phyloP scores from a whole-genome alignment of 2,113 vertebrate species.

The Pelobates fuscus region DNA sequence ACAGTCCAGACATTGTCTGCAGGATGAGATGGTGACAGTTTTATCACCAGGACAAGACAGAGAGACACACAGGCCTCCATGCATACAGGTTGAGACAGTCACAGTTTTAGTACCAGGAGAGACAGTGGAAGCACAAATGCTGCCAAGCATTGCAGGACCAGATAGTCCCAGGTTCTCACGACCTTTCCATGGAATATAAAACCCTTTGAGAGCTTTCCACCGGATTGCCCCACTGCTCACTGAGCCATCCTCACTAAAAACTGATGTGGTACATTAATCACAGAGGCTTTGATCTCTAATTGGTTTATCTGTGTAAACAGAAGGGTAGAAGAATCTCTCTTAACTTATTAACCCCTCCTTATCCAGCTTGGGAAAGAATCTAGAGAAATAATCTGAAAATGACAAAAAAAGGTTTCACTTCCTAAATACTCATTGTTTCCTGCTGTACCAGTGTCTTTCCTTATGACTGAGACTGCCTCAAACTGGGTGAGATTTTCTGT shows the following conservation, averaged over 20 bases:
- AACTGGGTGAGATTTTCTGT: neutral
- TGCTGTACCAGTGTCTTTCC: neutral
- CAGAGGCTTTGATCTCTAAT: constrained; percentile 45
- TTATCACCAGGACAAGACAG: constrained; percentile 9
- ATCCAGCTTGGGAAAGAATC: constrained; percentile 1
- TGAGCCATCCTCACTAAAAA: constrained; percentile 34
- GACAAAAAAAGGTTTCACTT: neutral
- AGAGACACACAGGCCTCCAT: neutral
- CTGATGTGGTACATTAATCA: constrained; percentile 48
- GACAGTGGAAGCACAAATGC: neutral
- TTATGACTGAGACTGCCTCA: neutral
- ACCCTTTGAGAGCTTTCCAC: constrained; percentile 27
- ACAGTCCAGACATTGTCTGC: neutral
- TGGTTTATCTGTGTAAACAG: constrained; percentile 47
- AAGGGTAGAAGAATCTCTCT: constrained; percentile 25
- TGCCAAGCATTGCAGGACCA: constrained; percentile 38
- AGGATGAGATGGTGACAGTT: neutral
- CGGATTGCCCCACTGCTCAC: constrained; percentile 19
- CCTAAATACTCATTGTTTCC: neutral
- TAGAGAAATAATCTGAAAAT: neutral
- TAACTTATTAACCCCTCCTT: constrained; percentile 37
- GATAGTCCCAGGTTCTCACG: constrained; percentile 39
- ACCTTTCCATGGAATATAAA: constrained; percentile 43
- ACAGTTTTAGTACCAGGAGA: constrained; percentile 3
- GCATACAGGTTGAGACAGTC: constrained; percentile 11